A percentile compares a stretch with the other conserved stretches of the same genome.
These are phyloP conservation scores for Lingula anatina DNA, from an alignment of 2,888 invertebrate genomes.

Conservation along the genomic window DNA sequence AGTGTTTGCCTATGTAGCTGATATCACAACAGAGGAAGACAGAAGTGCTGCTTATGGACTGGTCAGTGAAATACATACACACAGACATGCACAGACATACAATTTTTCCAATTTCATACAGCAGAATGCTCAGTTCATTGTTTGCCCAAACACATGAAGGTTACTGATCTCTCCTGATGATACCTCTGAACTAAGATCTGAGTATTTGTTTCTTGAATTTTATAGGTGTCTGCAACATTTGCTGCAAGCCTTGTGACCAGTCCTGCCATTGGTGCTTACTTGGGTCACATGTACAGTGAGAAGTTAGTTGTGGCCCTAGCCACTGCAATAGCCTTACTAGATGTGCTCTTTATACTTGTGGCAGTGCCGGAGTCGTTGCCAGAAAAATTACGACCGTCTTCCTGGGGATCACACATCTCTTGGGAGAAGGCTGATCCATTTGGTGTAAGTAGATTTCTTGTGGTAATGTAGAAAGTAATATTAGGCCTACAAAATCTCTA, in stretches of 20 bases:
- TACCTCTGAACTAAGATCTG: too few species aligned
- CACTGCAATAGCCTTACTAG: slow-evolving; percentile 87
- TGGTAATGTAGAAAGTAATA: background rate
- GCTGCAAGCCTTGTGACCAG: slow-evolving; percentile 98
- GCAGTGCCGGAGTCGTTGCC: slow-evolving; percentile 98
- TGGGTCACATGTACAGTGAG: slow-evolving; percentile 68
- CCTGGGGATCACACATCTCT: slow-evolving; percentile 57
- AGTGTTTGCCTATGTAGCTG: slow-evolving; percentile 98
- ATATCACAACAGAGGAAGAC: slow-evolving; percentile 95
- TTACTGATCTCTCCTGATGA: too few species aligned
- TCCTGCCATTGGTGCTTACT: slow-evolving; percentile 82
- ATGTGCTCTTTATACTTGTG: slow-evolving; percentile 96
- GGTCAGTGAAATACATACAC: slow-evolving; percentile 56
- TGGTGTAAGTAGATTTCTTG: slow-evolving; percentile 59
- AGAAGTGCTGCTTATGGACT: slow-evolving; percentile 92
- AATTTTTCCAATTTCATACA: too few species aligned
- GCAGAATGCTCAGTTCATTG: too few species aligned
- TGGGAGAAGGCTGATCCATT: slow-evolving; percentile 98
- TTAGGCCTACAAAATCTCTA: too few species aligned
- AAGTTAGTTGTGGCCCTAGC: slow-evolving; percentile 89
- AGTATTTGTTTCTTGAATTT: too few species aligned
- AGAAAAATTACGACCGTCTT: slow-evolving; percentile 74
- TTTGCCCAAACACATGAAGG: too few species aligned
- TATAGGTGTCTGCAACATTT: slow-evolving; percentile 87
- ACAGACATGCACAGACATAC: too few species aligned